A percentile compares a stretch with the other conserved stretches of the same genome.
Evolutionary conservation across 2,113 vertebrate species (phyloP).

Genomic region (Aldabrachelys gigantea): DNA sequence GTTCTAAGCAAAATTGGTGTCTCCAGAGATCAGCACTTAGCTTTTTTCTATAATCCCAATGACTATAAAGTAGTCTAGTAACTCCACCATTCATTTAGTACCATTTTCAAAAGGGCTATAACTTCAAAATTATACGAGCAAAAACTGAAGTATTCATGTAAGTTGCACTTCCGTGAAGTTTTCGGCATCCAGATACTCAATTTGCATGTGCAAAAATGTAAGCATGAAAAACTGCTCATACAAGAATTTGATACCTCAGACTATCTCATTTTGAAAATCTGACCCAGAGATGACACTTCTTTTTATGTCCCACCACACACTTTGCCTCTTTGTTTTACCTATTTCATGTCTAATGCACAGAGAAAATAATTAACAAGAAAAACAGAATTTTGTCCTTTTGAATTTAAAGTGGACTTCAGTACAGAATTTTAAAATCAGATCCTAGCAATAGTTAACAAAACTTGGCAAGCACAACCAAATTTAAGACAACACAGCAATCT

Average conservation of each 20-base stretch:
- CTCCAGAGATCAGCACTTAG: not conserved
- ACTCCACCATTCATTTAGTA: not conserved
- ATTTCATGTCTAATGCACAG: rapidly evolving
- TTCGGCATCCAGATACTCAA: not conserved
- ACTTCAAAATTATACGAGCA: not conserved
- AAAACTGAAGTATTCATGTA: not conserved
- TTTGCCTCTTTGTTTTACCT: not conserved
- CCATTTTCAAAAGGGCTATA: not conserved
- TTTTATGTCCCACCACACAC: not conserved
- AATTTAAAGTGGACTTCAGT: not conserved
- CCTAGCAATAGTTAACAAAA: conserved; percentile 7
- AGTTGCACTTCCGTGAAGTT: not conserved
- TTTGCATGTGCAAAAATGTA: not conserved
- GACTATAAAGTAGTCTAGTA: not conserved
- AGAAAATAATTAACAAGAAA: not conserved
- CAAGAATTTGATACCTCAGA: not conserved
- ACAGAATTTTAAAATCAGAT: not conserved
- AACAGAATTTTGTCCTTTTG: not conserved
- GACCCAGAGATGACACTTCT: not conserved
- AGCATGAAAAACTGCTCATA: not conserved
- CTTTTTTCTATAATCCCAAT: not conserved
- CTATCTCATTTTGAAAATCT: not conserved
- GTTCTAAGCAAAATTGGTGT: not conserved
- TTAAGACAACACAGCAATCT: conserved; percentile 17
- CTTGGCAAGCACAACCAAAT: not conserved